Conservation (phyloP, 2,113 vertebrate species). For the Scomber colias region DNA sequence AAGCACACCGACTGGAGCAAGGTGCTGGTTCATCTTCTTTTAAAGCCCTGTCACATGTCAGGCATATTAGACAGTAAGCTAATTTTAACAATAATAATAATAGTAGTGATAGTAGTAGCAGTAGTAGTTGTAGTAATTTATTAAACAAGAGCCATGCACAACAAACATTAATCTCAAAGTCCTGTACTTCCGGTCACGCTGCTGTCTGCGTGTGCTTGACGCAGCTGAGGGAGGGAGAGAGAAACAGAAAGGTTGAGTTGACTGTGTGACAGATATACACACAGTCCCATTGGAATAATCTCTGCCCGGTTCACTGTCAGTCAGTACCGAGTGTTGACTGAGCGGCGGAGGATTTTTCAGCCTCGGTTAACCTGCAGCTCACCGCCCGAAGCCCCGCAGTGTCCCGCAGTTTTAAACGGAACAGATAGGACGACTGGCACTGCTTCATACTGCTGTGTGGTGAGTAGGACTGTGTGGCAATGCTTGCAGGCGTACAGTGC, state of each 20-base stretch:
- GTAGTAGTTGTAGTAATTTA: too few relatives aligned
- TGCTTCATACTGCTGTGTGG: conserved; percentile 39
- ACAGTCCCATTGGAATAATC: conserved; percentile 23
- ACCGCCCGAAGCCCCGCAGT: conserved; percentile 2
- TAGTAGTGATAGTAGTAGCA: too few relatives aligned
- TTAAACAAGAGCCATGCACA: too few relatives aligned
- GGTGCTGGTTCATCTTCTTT: too few relatives aligned
- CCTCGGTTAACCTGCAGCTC: neutral
- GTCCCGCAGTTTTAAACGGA: conserved; percentile 30
- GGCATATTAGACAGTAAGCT: too few relatives aligned
- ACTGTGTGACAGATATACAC: conserved; percentile 52
- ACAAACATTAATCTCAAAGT: too few relatives aligned
- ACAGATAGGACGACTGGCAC: conserved; percentile 36
- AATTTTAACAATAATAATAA: neutral
- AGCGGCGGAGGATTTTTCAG: neutral
- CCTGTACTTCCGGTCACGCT: neutral
- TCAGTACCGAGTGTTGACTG: neutral
- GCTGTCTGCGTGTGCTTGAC: conserved; percentile 37
- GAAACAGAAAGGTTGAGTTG: conserved; percentile 48
- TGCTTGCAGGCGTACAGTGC: conserved; percentile 11
- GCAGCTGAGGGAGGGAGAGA: conserved; percentile 19
- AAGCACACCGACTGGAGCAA: too few relatives aligned
- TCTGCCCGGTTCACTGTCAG: neutral
- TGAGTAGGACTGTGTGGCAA: conserved; percentile 54
- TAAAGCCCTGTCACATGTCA: too few relatives aligned